phyloP scores from a whole-genome alignment of 2,113 vertebrate genomes.

The Rhineura floridana region DNA sequence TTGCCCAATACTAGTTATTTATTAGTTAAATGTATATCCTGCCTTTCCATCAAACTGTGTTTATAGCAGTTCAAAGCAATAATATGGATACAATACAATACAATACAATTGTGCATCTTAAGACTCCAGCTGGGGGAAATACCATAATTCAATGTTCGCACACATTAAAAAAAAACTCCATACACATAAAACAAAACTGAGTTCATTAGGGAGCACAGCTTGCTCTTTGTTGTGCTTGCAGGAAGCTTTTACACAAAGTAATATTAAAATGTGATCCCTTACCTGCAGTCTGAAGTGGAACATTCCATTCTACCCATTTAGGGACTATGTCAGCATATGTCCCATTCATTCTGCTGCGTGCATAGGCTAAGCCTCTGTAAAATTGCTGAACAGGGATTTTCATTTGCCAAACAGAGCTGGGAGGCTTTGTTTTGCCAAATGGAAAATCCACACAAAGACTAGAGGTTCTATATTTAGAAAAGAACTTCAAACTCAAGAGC shows the following conservation, averaged over 20 bases:
- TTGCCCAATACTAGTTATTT: too few relatives aligned
- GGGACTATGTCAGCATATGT: background rate
- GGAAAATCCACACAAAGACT: background rate
- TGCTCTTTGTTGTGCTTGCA: background rate
- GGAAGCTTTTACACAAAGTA: background rate
- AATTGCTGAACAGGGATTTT: background rate
- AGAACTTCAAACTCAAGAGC: background rate
- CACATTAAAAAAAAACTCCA: background rate
- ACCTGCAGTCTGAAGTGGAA: background rate
- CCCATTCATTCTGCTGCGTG: background rate
- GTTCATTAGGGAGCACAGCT: background rate
- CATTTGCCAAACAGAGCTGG: background rate
- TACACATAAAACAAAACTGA: background rate
- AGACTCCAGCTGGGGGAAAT: too few relatives aligned
- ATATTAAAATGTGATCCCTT: background rate
- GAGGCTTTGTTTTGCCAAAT: background rate
- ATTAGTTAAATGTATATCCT: too few relatives aligned
- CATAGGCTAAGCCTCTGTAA: background rate
- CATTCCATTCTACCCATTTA: background rate
- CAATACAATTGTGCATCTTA: too few relatives aligned
- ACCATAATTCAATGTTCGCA: background rate
- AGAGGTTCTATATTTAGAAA: constrained; percentile 36
- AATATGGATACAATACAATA: too few relatives aligned
- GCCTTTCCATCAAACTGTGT: too few relatives aligned
- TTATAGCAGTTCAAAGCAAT: too few relatives aligned